Percentiles rank a stretch among this genome's conserved stretches.
These are phyloP conservation scores for Carollia perspicillata DNA, from an alignment of 2,113 vertebrate species.

Conservation along the genomic window DNA sequence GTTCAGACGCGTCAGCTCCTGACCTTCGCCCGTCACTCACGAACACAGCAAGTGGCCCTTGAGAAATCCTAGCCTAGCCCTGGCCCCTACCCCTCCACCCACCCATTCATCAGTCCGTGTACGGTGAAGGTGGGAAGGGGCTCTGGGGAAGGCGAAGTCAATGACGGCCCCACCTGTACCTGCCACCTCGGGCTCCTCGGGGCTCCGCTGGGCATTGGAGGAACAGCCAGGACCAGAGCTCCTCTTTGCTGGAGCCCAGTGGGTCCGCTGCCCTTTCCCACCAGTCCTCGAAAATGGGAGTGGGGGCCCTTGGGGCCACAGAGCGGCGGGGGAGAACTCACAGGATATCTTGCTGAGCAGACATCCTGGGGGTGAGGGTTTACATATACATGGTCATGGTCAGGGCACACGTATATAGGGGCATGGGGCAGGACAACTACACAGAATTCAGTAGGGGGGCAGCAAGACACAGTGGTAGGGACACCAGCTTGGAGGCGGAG, in stretches of 20 bases:
- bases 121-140: neutral
- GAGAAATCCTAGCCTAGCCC: neutral
- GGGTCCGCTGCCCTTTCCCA: neutral
- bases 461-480: accelerated
- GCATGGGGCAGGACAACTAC: neutral
- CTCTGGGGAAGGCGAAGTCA: neutral
- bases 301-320: neutral
- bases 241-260: neutral
- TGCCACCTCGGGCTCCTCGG: neutral
- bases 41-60: neutral
- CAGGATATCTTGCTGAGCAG: neutral
- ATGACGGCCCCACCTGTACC: accelerated
- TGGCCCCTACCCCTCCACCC: neutral
- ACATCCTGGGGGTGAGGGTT: neutral
- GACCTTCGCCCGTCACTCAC: accelerated
- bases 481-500: neutral
- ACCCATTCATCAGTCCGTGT: neutral
- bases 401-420: too few species aligned
- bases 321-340: neutral
- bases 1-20: neutral
- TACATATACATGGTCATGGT: neutral
- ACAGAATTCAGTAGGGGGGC: neutral
- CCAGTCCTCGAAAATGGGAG: too few species aligned
- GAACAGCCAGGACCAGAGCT: neutral
- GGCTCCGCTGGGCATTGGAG: neutral